Evolutionary conservation across 2,113 vertebrate genomes (phyloP).

Genomic region (Alces alces): DNA sequence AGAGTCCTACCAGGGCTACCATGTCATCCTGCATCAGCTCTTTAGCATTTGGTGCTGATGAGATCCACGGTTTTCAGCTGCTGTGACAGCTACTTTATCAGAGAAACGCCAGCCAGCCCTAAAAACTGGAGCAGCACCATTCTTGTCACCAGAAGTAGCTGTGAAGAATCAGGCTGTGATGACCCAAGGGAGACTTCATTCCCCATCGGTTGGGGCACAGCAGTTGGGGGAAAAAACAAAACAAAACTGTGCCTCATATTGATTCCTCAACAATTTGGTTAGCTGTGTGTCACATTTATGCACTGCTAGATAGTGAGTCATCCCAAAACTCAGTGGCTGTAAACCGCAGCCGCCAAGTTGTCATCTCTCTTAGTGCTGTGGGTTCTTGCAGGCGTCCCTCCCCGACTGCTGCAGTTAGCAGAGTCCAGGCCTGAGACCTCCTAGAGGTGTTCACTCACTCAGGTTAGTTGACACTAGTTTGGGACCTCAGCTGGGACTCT

Average conservation of each 20-base stretch:
- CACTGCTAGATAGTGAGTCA: not conserved
- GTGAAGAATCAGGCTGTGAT: not conserved
- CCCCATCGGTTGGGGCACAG: not conserved
- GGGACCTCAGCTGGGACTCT: not conserved
- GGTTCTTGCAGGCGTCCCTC: not conserved
- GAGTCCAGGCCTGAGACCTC: not conserved
- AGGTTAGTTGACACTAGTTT: not conserved
- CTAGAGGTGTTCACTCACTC: not conserved
- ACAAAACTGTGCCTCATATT: not conserved
- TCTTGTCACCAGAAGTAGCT: not conserved
- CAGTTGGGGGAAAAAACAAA: not conserved
- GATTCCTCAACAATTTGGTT: not conserved
- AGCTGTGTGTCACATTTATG: not conserved
- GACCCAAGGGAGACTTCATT: not conserved
- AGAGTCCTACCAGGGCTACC: not conserved
- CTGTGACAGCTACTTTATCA: not conserved
- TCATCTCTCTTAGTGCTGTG: not conserved
- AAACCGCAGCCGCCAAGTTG: not conserved
- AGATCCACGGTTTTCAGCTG: not conserved
- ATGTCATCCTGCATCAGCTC: not conserved
- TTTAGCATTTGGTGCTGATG: not conserved
- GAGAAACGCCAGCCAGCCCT: not conserved
- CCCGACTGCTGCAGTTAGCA: not conserved
- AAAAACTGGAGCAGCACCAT: not conserved
- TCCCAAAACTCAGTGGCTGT: not conserved